Percentiles rank a stretch among this genome's conserved stretches.
These are phyloP conservation scores for Trichonephila clavata DNA, from an alignment of 1,140 invertebrate species.

Conservation along the genomic window DNA sequence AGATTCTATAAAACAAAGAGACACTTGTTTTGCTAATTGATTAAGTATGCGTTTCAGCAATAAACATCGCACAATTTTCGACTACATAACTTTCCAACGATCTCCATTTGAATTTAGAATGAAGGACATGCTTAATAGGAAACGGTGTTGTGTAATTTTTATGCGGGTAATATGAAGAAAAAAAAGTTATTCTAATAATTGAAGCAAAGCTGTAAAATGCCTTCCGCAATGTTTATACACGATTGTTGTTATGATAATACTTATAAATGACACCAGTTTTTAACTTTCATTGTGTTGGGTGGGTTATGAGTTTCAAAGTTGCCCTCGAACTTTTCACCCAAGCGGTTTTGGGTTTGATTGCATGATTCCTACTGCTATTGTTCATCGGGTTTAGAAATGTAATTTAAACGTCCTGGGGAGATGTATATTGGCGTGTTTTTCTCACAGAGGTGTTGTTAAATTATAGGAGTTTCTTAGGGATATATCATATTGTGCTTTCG, in stretches of 20 bases:
- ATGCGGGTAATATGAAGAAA: background rate
- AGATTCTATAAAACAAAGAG: background rate
- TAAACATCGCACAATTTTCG: too few species aligned
- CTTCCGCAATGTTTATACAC: background rate
- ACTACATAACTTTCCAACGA: too few species aligned
- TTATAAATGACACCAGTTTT: conserved; percentile 14
- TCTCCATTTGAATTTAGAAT: too few species aligned
- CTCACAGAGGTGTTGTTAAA: background rate
- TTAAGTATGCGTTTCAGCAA: background rate
- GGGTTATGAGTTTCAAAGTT: background rate
- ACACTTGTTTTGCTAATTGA: background rate
- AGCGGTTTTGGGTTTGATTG: background rate
- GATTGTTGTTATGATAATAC: conserved; percentile 23
- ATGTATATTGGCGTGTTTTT: background rate
- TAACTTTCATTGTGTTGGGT: conserved; percentile 18
- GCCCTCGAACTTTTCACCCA: conserved; percentile 20
- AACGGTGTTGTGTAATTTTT: background rate
- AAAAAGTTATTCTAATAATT: background rate
- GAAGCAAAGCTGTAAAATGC: background rate
- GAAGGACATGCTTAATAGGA: background rate
- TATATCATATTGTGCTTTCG: too few species aligned
- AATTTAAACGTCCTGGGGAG: background rate
- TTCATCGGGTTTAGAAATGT: background rate
- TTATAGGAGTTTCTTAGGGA: background rate
- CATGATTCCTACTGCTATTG: background rate